A percentile compares a stretch with the other conserved stretches of the same genome.
These are phyloP conservation scores for Cynocephalus volans DNA, from an alignment of 2,113 vertebrate species.

Conservation along the genomic window DNA sequence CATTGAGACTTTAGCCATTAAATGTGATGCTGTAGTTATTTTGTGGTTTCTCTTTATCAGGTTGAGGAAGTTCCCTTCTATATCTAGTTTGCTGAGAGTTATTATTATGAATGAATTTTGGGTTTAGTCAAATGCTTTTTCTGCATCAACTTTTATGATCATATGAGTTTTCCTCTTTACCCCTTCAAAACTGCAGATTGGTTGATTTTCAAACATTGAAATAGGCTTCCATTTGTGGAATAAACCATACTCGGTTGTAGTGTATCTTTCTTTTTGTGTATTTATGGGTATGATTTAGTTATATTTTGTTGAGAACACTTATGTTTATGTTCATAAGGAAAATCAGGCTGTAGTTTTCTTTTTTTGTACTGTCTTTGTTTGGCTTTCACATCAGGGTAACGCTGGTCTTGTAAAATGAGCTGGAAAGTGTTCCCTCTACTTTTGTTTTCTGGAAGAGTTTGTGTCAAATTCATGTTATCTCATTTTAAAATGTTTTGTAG, in stretches of 20 bases:
- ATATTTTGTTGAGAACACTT: neutral
- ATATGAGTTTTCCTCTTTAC: neutral
- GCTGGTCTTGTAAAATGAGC: neutral
- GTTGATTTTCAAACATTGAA: neutral
- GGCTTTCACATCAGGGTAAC: neutral
- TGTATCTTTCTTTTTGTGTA: neutral
- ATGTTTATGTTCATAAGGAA: neutral
- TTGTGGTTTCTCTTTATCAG: neutral
- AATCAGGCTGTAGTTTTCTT: neutral
- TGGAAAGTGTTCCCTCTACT: neutral
- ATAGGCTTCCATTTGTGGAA: neutral
- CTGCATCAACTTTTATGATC: neutral
- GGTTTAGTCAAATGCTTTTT: neutral
- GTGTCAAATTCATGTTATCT: neutral
- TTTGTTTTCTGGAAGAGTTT: constrained; percentile 1
- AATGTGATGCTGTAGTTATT: neutral
- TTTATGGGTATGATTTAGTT: neutral
- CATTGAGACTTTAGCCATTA: neutral
- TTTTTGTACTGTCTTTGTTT: neutral
- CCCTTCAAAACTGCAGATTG: neutral
- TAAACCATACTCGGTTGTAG: neutral
- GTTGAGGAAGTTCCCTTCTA: neutral
- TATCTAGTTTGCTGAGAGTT: neutral
- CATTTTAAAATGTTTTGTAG: neutral
- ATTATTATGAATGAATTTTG: neutral